Base-by-base conservation (phyloP, 2,113 vertebrate genomes). In the Tragelaphus imberbis region DNA sequence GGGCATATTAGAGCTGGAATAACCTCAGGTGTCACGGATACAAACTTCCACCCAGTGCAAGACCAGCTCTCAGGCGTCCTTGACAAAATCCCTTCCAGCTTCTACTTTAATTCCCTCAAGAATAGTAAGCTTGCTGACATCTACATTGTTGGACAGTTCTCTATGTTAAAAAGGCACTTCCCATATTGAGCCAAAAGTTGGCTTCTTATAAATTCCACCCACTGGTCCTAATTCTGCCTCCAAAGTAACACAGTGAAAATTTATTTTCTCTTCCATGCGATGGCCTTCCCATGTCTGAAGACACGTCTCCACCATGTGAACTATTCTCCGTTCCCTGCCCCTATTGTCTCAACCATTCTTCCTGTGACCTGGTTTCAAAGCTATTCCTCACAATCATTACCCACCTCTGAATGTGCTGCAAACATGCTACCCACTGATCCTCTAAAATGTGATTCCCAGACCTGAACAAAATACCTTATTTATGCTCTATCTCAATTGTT, bases 151-250 rank as follows among this genome's bases (percentile, higher is more conserved):
- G 88, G 91, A 92, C 47, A 93, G 47, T 75, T 97, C 90, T 97
- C 95, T 61, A 17, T 59, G 89, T 95, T 90, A 80, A 98, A 97
- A 98, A 96, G 94, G 80, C 85, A 86, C 87, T 85, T 97, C 91
- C 85, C 96, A 97, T 96, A 95, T 80, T 94, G 79, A 97, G 93
- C 51, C 94, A 51, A 94, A 97, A 90, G 95, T 33, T 98, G 97
- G 96, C 94, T 98, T 96, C 86, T 97, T 97, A 89, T 90, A 94
- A 93, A 97, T 97, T 97, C 97, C 89, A 84, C 96, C 97, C 93
- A 97, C 95, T 90, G 47, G 88, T 96, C 93, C 95, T 96, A 98
- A 97, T 97, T 97, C 71, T 97, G 97, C 92, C 84, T 98, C 94
- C 51, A 97, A 80, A 97, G 86, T 87, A 91, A 80, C 80, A 82